phyloP scores from a whole-genome alignment of 2,113 vertebrate species.

The Camelus bactrianus region DNA sequence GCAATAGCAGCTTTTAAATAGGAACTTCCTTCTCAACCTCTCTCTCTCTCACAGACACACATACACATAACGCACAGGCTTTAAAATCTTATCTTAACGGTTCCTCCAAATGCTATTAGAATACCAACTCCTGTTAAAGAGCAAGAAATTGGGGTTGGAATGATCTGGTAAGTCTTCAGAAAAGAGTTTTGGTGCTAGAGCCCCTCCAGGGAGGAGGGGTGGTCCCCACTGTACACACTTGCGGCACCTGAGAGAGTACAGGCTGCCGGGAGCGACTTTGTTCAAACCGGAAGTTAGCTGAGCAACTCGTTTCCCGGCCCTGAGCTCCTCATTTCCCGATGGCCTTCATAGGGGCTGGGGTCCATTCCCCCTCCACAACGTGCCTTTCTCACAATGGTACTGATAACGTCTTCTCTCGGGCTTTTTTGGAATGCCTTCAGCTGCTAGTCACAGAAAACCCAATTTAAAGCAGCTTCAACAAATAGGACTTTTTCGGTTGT shows the following conservation, averaged over 20 bases:
- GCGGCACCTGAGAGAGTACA: neutral
- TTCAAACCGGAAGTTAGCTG: neutral
- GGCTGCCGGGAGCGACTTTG: neutral
- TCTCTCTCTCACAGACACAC: neutral
- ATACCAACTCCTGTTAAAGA: neutral
- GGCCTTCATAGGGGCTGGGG: neutral
- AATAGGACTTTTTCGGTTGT: neutral
- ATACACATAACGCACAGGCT: rapidly evolving
- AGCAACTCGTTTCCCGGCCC: neutral
- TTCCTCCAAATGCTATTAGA: neutral
- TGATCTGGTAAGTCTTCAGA: neutral
- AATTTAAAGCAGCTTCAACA: neutral
- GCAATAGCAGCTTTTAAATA: slow-evolving; percentile 38
- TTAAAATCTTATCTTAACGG: neutral
- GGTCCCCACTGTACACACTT: rapidly evolving
- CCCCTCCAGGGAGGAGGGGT: neutral
- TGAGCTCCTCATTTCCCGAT: neutral
- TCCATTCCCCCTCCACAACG: neutral
- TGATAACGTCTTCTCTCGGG: neutral
- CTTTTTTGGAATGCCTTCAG: neutral
- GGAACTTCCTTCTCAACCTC: neutral
- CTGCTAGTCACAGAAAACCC: neutral
- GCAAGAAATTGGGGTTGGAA: neutral
- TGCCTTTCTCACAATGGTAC: neutral
- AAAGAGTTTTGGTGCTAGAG: neutral